Percentiles rank a stretch among this genome's conserved stretches.
phyloP scores from a whole-genome alignment of 2,113 vertebrate species.

The Deroptyus accipitrinus region DNA sequence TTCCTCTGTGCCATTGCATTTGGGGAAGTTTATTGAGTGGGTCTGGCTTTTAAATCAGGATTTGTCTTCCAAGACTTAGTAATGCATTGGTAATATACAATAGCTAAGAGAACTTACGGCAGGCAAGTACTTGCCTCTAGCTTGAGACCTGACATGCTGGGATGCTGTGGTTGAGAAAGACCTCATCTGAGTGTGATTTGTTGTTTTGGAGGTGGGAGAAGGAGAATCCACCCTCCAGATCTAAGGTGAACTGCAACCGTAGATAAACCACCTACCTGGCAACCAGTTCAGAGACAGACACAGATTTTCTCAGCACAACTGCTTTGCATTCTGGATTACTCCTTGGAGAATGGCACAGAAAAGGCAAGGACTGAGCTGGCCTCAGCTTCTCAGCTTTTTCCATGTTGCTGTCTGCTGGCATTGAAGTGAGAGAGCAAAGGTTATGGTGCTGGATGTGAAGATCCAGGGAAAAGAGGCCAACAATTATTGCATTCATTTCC shows the following conservation, averaged over 20 bases:
- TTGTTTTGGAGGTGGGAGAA: not conserved
- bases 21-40: not conserved
- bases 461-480: not conserved
- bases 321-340: slow-evolving; percentile 15
- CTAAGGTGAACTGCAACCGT: not conserved
- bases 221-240: not conserved
- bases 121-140: not conserved
- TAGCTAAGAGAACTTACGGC: not conserved
- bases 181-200: not conserved
- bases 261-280: slow-evolving; percentile 72
- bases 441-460: not conserved
- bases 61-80: not conserved
- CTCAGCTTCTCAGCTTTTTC: slow-evolving; percentile 59
- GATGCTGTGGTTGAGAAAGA: not conserved
- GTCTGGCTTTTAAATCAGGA: not conserved
- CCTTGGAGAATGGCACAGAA: slow-evolving; percentile 53
- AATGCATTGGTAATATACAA: not conserved
- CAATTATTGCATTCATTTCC: not conserved
- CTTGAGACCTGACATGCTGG: not conserved
- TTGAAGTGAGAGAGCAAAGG: not conserved
- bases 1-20: not conserved
- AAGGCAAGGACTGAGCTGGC: slow-evolving; percentile 73
- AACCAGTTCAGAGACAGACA: slow-evolving; percentile 81
- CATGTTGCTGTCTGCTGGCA: slow-evolving; percentile 55
- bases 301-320: slow-evolving; percentile 68